Percentiles rank a stretch among this genome's conserved stretches.
Conservation (phyloP, 2,888 invertebrate genomes). For the Clunio marinus region DNA sequence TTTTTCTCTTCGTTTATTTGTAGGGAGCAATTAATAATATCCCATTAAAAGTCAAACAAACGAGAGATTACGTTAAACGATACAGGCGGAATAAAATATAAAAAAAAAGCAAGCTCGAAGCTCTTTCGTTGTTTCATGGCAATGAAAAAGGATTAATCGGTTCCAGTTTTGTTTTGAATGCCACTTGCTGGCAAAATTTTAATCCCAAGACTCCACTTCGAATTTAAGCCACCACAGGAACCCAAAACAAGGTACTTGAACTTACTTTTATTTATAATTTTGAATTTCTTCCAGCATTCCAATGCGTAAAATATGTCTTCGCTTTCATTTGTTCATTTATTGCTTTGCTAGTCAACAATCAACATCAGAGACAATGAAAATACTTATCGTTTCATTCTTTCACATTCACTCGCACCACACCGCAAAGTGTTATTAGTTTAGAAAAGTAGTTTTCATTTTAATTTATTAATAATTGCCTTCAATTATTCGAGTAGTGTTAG, state of each 20-base stretch:
- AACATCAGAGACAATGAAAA: not conserved
- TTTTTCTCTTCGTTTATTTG: no score
- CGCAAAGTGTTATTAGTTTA: conserved; percentile 5
- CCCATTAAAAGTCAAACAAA: not conserved
- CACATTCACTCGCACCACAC: no score
- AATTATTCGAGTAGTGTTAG: conserved; percentile 21
- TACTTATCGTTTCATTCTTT: not conserved
- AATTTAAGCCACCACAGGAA: not conserved
- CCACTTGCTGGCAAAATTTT: not conserved
- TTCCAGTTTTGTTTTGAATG: not conserved
- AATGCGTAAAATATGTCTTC: not conserved
- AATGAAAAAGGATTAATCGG: not conserved
- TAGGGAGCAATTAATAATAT: not conserved
- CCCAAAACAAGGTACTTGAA: not conserved
- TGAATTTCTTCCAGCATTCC: not conserved
- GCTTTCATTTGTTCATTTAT: not conserved
- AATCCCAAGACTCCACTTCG: no score
- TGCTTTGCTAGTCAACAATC: not conserved
- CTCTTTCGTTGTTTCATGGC: not conserved
- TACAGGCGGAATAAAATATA: no score
- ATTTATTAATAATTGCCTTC: conserved; percentile 34
- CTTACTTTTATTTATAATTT: no score
- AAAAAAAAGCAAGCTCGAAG: no score
- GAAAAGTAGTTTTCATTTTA: conserved; percentile 14
- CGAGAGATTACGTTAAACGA: not conserved